Evolutionary conservation across 2,113 vertebrate species (phyloP).

Genomic region (Corythornis vintsioides): DNA sequence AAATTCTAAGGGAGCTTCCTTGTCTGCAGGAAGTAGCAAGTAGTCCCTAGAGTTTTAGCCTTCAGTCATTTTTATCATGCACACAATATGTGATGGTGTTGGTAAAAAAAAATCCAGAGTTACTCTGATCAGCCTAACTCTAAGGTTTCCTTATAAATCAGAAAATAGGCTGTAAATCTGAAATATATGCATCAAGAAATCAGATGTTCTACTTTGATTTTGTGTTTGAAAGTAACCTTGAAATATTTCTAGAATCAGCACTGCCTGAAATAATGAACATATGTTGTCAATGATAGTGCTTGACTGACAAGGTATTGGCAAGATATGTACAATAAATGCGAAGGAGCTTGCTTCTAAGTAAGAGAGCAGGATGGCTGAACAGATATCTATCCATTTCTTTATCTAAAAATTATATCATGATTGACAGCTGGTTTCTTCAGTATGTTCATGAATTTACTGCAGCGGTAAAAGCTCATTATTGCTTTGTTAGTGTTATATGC

Average conservation of each 20-base stretch:
- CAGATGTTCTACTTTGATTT: neutral
- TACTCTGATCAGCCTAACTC: neutral
- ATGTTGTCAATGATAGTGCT: neutral
- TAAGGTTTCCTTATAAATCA: neutral
- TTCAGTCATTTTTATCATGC: neutral
- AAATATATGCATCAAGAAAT: neutral
- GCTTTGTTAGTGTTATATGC: neutral
- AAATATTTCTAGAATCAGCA: neutral
- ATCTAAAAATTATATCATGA: neutral
- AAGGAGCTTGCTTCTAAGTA: neutral
- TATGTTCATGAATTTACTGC: neutral
- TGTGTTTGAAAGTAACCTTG: neutral
- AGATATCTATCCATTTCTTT: neutral
- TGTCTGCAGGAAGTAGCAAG: neutral
- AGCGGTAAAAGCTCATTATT: neutral
- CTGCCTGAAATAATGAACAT: neutral
- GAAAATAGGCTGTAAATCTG: neutral
- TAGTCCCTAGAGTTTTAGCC: neutral
- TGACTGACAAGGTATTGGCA: neutral
- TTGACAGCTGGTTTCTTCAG: neutral
- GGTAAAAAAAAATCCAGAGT: neutral
- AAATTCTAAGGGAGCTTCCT: neutral
- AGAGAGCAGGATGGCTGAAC: neutral
- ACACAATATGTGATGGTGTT: neutral
- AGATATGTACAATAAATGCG: neutral